These are phyloP conservation scores for Avahi laniger DNA, from an alignment of 2,797 vertebrate species.

Conservation along the genomic window DNA sequence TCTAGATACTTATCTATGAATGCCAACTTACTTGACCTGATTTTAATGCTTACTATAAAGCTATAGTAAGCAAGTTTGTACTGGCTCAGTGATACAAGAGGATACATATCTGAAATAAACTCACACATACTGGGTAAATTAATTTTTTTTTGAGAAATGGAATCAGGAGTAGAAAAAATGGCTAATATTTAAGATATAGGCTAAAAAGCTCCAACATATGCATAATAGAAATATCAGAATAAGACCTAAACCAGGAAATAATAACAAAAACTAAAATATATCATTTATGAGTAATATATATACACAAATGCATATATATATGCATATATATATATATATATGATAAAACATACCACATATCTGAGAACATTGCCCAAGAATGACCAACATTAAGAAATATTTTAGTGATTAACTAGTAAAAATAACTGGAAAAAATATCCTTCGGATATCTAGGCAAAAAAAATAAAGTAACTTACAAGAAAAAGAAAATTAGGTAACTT, in stretches of 20 bases:
- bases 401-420: not conserved
- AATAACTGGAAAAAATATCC: not conserved
- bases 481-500: not conserved
- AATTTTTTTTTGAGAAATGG: not conserved
- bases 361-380: not conserved
- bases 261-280: not conserved
- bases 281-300: not conserved
- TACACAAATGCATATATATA: not conserved
- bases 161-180: not conserved
- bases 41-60: not conserved
- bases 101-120: not conserved
- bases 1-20: not conserved
- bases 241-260: not conserved
- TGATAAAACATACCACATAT: not conserved
- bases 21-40: not conserved
- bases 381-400: not conserved
- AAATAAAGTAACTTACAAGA: not conserved
- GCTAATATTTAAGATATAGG: not conserved
- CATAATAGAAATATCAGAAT: not conserved
- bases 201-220: not conserved
- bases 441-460: not conserved
- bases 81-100: not conserved
- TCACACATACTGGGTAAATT: not conserved
- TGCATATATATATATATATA: not conserved
- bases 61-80: not conserved